Conservation (phyloP, 2,797 vertebrate species). For the Apogon hyalosoma region DNA sequence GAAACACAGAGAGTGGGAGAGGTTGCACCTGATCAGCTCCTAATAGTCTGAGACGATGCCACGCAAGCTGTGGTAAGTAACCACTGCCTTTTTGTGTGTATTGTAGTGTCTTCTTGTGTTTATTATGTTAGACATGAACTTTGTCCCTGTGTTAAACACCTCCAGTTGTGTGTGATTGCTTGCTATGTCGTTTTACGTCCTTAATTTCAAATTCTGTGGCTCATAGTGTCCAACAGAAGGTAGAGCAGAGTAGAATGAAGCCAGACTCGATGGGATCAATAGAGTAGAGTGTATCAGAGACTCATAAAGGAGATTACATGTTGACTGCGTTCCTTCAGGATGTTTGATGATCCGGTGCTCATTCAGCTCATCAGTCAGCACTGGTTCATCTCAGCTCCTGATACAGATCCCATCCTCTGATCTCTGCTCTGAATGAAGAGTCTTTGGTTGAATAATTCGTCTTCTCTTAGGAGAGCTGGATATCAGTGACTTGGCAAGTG, state of each 20-base stretch:
- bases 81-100: neutral
- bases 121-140: neutral
- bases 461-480: neutral
- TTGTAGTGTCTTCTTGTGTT: neutral
- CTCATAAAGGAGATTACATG: conserved; percentile 3
- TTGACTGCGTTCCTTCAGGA: conserved; percentile 28
- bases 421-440: conserved; percentile 19
- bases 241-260: neutral
- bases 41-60: conserved; percentile 65
- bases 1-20: conserved; percentile 19
- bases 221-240: neutral
- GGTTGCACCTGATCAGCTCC: conserved; percentile 45
- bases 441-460: conserved; percentile 8
- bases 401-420: conserved; percentile 1
- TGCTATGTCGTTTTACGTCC: no score
- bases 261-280: neutral
- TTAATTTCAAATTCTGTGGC: no score
- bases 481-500: neutral
- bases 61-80: conserved; percentile 79
- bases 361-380: conserved; percentile 13
- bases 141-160: no score
- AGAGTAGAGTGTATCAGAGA: neutral
- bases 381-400: conserved; percentile 9
- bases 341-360: conserved; percentile 23
- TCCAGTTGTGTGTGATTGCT: no score